Percentiles rank a stretch among this genome's conserved stretches.
phyloP scores from a whole-genome alignment of 2,888 invertebrate species.

The Linnaemya tessellans region DNA sequence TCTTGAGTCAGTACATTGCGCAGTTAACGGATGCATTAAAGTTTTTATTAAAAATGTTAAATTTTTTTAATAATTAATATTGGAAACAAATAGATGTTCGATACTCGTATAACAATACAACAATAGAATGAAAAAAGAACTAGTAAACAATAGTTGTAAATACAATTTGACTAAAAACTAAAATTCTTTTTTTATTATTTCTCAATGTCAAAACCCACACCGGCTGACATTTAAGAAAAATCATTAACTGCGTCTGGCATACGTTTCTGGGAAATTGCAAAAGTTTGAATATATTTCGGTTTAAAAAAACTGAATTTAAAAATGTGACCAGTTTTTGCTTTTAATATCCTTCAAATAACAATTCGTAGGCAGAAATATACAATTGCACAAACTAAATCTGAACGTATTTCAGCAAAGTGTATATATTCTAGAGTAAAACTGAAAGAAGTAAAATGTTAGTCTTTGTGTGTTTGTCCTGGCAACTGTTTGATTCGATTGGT shows the following conservation, averaged over 20 bases:
- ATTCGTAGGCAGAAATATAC: neutral
- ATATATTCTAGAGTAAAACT: neutral
- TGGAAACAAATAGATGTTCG: too few species aligned
- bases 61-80: too few species aligned
- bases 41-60: too few species aligned
- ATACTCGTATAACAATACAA: too few species aligned
- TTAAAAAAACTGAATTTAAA: constrained; percentile 1
- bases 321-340: constrained; percentile 25
- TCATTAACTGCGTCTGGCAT: constrained; percentile 25
- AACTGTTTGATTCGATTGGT: constrained; percentile 32
- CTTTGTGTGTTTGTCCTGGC: neutral
- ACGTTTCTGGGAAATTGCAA: constrained; percentile 26
- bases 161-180: too few species aligned
- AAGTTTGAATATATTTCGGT: constrained; percentile 6
- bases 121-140: too few species aligned
- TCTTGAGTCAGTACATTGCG: too few species aligned
- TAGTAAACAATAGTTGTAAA: too few species aligned
- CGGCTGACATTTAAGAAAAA: constrained; percentile 3
- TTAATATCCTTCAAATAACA: constrained; percentile 1
- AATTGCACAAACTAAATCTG: constrained; percentile 11
- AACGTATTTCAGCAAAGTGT: constrained; percentile 14
- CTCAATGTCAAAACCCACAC: too few species aligned
- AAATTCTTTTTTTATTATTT: too few species aligned
- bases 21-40: too few species aligned
- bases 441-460: neutral